Base-by-base conservation (phyloP, 1,140 invertebrate genomes). In the Hylyphantes graminicola region DNA sequence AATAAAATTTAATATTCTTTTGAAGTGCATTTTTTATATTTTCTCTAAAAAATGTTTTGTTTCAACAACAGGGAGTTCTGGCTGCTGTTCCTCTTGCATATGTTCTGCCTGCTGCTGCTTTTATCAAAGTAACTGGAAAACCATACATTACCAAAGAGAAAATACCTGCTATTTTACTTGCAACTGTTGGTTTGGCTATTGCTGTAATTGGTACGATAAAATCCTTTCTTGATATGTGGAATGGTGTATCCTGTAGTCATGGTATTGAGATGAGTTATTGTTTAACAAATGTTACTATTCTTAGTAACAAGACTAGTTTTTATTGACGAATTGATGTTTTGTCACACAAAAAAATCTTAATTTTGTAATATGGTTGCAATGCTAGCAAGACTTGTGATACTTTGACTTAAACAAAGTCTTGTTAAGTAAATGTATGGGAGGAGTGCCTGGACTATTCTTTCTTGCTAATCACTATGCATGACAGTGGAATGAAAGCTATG, bases 41-140 rank as follows among this genome's bases (percentile, higher is more conserved):
- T 21, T 5, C 9, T 19, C 17, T 65, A 17, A 7, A 65, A 35
- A 12, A 17, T 10, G 7, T 9, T 63, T 15, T 63, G 59, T 17
- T 63, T 13, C 19, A 63, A 15, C 53, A 88, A 54, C 88, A 95
- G 94, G 96, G 96, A 78, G 93, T 96, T 11, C 86, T 96, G 50
- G 94, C 94, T 8, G 96, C 95, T 10, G 94, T 96, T 78, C 95
- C 95, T 9, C 89, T 96, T 83, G 95, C 95, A 17, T 97, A 95
- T 89, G 93, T 97, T 82, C 90, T 97, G 59, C 96, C 96, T 11
- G 94, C 94, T 0, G 88, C 95, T 10, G 94, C 94, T 88, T 96
- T 95, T 87, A 91, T 96, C 82, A 93, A 93, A 88, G 91, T 96
- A 85, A 93, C 95, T 86, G 93, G 94, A 81, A 94, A 94, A 35